A percentile compares a stretch with the other conserved stretches of the same genome.
Evolutionary conservation across 2,797 vertebrate species (phyloP).

Genomic region (Scomberomorus guttatus): DNA sequence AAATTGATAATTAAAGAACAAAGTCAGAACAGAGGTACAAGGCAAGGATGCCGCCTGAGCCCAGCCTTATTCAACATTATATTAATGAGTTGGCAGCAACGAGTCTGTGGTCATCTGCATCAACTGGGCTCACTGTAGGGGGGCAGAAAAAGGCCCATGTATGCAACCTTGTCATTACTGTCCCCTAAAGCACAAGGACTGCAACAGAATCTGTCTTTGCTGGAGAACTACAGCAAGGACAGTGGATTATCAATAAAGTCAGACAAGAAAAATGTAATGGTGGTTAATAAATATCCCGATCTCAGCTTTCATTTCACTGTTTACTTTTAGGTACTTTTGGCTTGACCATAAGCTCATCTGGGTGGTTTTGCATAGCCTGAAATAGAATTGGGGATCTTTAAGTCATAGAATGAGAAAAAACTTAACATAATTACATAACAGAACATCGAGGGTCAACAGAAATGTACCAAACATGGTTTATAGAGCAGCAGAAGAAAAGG

Average conservation of each 20-base stretch:
- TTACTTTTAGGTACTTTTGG: too few species aligned
- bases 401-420: too few species aligned
- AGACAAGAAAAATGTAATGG: too few species aligned
- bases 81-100: neutral
- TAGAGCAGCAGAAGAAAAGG: too few species aligned
- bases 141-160: neutral
- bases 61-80: neutral
- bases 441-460: too few species aligned
- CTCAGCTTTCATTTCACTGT: too few species aligned
- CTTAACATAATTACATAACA: too few species aligned
- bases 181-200: neutral
- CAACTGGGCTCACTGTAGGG: conserved; percentile 12
- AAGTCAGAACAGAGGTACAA: conserved; percentile 1
- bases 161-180: conserved; percentile 5
- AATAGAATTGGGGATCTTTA: neutral
- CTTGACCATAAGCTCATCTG: neutral
- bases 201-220: neutral
- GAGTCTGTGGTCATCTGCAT: neutral
- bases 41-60: neutral
- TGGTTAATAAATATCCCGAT: too few species aligned
- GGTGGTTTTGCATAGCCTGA: neutral
- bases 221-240: neutral
- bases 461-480: too few species aligned
- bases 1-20: neutral
- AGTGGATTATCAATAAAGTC: neutral